These are phyloP conservation scores for Dinothrombium tinctorium DNA, from an alignment of 1,140 invertebrate species.

Conservation along the genomic window DNA sequence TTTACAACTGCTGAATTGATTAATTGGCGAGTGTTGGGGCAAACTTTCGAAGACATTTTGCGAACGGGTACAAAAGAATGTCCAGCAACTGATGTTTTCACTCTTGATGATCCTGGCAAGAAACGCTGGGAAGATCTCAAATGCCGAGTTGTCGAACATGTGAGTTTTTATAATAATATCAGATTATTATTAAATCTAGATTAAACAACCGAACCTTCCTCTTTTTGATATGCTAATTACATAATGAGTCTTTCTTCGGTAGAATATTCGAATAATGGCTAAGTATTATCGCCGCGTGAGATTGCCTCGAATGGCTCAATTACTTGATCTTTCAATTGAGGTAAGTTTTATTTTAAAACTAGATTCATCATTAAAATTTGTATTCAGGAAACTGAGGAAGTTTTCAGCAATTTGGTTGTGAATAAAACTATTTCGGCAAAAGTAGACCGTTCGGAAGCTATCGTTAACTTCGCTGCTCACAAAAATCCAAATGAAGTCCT, in stretches of 20 bases:
- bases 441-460: slow-evolving; percentile 70
- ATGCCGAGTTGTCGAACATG: slow-evolving; percentile 81
- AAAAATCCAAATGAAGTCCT: slow-evolving; percentile 83
- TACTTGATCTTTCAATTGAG: slow-evolving; percentile 58
- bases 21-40: slow-evolving; percentile 64
- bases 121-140: slow-evolving; percentile 82
- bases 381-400: slow-evolving; percentile 68
- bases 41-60: slow-evolving; percentile 59
- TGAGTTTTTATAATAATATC: too few species aligned
- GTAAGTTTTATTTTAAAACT: slow-evolving; percentile 17
- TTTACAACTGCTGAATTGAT: slow-evolving; percentile 92
- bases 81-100: slow-evolving; percentile 49
- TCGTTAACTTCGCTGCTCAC: slow-evolving; percentile 51
- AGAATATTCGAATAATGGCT: slow-evolving; percentile 97
- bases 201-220: too few species aligned
- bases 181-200: too few species aligned
- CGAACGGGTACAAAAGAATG: slow-evolving; percentile 23
- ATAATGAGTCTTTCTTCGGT: slow-evolving; percentile 17
- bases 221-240: not conserved
- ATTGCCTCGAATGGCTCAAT: slow-evolving; percentile 68
- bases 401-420: slow-evolving; percentile 79
- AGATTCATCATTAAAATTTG: slow-evolving; percentile 6
- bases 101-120: slow-evolving; percentile 38
- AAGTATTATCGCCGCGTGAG: slow-evolving; percentile 92
- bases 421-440: slow-evolving; percentile 71